These are phyloP conservation scores for Pollimyrus isidori DNA, from an alignment of 2,113 vertebrate species.

Conservation along the genomic window DNA sequence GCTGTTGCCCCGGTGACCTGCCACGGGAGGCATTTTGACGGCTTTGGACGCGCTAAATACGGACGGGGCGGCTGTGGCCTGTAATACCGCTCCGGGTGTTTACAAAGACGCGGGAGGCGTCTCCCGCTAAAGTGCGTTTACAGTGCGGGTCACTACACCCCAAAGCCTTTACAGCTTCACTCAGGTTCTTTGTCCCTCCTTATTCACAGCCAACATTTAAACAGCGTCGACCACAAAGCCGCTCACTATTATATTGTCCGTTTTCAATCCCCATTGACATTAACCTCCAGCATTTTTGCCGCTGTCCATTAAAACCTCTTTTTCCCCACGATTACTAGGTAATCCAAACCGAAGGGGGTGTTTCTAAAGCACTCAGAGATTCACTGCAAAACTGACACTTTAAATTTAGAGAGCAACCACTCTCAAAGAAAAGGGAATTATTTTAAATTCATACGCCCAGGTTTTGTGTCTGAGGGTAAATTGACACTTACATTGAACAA, in stretches of 20 bases:
- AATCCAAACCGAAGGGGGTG: constrained; percentile 44
- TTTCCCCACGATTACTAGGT: constrained; percentile 44
- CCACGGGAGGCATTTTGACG: constrained; percentile 29
- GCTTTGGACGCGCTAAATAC: constrained; percentile 25
- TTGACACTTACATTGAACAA: constrained; percentile 24
- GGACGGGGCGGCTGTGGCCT: constrained; percentile 48
- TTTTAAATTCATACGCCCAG: background rate
- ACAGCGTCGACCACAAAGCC: constrained; percentile 51
- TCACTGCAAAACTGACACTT: constrained; percentile 23
- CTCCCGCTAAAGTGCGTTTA: constrained; percentile 58
- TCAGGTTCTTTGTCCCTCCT: constrained; percentile 61
- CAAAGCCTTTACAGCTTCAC: constrained; percentile 62
- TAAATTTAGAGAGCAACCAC: constrained; percentile 10
- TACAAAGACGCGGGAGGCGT: constrained; percentile 37
- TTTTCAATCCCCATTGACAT: constrained; percentile 41
- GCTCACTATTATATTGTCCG: constrained; percentile 53
- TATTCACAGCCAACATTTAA: constrained; percentile 50
- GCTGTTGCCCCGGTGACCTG: constrained; percentile 49
- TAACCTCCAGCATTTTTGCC: constrained; percentile 56
- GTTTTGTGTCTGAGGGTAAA: background rate
- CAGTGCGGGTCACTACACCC: constrained; percentile 67
- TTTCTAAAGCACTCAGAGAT: constrained; percentile 20
- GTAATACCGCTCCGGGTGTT: constrained; percentile 46
- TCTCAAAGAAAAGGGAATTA: constrained; percentile 30
- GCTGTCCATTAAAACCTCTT: constrained; percentile 50